Evolutionary conservation across 2,113 vertebrate genomes (phyloP).

Genomic region (Saccopteryx leptura): DNA sequence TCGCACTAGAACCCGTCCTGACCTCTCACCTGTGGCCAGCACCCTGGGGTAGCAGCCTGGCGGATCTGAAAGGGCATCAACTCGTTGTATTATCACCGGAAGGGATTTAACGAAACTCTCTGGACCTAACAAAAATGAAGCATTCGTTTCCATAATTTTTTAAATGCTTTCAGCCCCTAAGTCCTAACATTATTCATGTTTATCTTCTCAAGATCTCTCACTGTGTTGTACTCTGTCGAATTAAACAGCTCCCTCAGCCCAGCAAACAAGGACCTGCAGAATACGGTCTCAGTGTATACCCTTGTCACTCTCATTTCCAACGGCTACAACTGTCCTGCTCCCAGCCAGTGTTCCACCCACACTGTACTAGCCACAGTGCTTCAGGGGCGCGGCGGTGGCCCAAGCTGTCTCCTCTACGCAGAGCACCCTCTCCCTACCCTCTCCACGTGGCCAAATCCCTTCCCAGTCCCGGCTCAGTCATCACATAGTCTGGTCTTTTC

Average conservation of each 20-base stretch:
- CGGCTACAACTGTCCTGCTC: neutral
- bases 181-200: neutral
- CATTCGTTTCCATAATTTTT: neutral
- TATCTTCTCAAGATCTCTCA: constrained; percentile 19
- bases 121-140: neutral
- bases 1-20: neutral
- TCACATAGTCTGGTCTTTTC: neutral
- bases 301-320: neutral
- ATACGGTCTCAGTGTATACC: fast-evolving
- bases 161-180: neutral
- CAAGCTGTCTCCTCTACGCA: neutral
- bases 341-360: neutral
- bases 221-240: neutral
- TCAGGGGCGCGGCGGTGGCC: neutral
- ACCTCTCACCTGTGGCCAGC: neutral
- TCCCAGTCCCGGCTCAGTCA: neutral
- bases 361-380: neutral
- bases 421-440: neutral
- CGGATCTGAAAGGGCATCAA: neutral
- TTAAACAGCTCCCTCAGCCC: neutral
- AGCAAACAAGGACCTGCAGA: constrained; percentile 43
- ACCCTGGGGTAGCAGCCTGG: neutral
- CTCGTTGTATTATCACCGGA: neutral
- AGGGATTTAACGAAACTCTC: neutral
- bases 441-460: constrained; percentile 15